Percentiles rank a stretch among this genome's conserved stretches.
Conservation (phyloP, 2,113 vertebrate genomes). For the Archilochus colubris region DNA sequence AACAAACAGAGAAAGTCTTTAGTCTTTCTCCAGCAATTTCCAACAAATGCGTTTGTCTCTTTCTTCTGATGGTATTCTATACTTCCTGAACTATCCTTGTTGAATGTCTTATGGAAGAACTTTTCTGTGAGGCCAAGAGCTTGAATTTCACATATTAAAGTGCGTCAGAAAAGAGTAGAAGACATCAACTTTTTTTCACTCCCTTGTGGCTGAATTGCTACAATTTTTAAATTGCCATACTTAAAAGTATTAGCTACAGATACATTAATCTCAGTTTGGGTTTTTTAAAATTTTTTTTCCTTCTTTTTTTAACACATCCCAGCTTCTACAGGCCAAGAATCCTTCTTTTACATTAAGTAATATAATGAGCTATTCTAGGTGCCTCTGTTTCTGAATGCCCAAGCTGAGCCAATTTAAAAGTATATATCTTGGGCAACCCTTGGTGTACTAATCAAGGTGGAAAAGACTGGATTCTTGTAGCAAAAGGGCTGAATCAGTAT, state of each 20-base stretch:
- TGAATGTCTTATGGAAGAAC: conserved; percentile 13
- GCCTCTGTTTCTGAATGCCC: conserved; percentile 4
- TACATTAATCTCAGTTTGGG: conserved; percentile 17
- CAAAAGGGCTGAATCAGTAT: not conserved
- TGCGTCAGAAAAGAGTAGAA: conserved; percentile 35
- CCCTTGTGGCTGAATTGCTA: conserved; percentile 17
- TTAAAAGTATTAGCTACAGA: conserved; percentile 62
- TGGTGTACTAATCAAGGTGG: not conserved
- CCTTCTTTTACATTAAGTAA: conserved; percentile 16
- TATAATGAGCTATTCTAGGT: not conserved
- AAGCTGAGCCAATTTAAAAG: not conserved
- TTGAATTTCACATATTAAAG: conserved; percentile 37
- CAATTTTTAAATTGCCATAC: conserved; percentile 44
- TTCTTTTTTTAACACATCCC: not conserved
- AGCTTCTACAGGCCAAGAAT: not conserved
- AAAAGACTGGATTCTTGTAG: not conserved
- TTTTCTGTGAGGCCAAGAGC: not conserved
- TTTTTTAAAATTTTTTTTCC: not conserved
- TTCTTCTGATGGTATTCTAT: conserved; percentile 1
- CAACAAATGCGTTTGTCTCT: conserved; percentile 6
- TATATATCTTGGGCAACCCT: not conserved
- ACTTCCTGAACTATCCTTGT: not conserved
- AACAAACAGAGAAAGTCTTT: not conserved
- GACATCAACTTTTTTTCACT: conserved; percentile 20
- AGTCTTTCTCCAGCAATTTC: not conserved